Conservation (phyloP, 2,797 vertebrate species). For the Buphagus erythrorhynchus region DNA sequence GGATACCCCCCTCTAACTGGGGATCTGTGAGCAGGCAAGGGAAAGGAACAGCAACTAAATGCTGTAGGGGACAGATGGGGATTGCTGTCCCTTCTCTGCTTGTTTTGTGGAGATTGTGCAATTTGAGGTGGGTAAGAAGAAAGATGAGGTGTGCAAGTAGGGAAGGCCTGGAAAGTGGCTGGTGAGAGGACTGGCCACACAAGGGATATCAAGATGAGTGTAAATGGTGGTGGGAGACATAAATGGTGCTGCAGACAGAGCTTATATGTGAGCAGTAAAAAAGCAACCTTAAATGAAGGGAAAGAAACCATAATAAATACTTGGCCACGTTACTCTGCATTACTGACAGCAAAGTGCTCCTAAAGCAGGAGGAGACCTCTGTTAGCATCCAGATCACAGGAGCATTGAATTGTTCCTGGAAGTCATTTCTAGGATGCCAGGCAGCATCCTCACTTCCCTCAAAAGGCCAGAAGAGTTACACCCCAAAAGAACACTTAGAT, state of each 20-base stretch:
- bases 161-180: background rate
- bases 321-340: background rate
- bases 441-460: background rate
- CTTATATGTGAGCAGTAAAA: background rate
- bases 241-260: background rate
- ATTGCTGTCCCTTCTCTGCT: background rate
- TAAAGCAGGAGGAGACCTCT: background rate
- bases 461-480: background rate
- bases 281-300: background rate
- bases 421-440: background rate
- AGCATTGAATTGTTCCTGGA: background rate
- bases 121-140: background rate
- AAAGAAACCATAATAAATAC: background rate
- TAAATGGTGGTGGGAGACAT: background rate
- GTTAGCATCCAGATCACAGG: background rate
- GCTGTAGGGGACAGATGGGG: background rate
- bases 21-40: background rate
- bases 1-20: background rate
- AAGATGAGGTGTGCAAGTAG: background rate
- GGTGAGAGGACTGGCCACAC: background rate
- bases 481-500: background rate
- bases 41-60: background rate
- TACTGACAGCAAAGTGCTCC: background rate
- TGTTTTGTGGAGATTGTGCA: background rate
- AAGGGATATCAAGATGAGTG: background rate